A percentile compares a stretch with the other conserved stretches of the same genome.
phyloP scores from a whole-genome alignment of 92 coral and sea anemone species.

The Palythoa caribaeorum region DNA sequence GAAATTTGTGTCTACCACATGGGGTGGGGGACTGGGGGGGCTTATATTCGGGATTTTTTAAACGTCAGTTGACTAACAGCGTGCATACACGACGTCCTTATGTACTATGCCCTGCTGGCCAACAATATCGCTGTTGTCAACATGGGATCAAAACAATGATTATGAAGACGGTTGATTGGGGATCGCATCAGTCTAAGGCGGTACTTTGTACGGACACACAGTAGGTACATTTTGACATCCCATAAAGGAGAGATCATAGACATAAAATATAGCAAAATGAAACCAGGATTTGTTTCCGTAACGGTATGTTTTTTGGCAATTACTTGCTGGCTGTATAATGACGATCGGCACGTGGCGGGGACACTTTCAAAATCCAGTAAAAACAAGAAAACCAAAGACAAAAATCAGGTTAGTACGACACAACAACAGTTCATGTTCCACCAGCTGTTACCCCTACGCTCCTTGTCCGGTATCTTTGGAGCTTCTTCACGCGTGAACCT shows the following conservation, averaged over 20 bases:
- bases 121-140: no score
- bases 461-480: no score
- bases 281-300: slow-evolving; percentile 12
- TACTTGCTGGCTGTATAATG: slow-evolving; percentile 22
- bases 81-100: no score
- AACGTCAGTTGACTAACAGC: no score
- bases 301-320: slow-evolving; percentile 50
- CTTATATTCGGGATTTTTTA: no score
- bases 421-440: neutral
- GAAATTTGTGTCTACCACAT: no score
- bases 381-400: slow-evolving; percentile 64
- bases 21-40: no score
- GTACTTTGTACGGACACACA: neutral
- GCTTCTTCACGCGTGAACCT: no score
- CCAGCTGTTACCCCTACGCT: neutral
- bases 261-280: slow-evolving; percentile 12
- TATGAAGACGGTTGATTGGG: no score
- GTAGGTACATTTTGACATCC: neutral
- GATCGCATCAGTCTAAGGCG: neutral
- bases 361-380: slow-evolving; percentile 82
- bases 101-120: no score
- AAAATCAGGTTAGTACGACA: slow-evolving; percentile 43
- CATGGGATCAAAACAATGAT: no score
- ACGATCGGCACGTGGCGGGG: slow-evolving; percentile 69
- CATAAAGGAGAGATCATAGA: slow-evolving; percentile 44